These are phyloP conservation scores for Rhabdomys dilectus DNA, from an alignment of 2,113 vertebrate genomes.

Conservation along the genomic window DNA sequence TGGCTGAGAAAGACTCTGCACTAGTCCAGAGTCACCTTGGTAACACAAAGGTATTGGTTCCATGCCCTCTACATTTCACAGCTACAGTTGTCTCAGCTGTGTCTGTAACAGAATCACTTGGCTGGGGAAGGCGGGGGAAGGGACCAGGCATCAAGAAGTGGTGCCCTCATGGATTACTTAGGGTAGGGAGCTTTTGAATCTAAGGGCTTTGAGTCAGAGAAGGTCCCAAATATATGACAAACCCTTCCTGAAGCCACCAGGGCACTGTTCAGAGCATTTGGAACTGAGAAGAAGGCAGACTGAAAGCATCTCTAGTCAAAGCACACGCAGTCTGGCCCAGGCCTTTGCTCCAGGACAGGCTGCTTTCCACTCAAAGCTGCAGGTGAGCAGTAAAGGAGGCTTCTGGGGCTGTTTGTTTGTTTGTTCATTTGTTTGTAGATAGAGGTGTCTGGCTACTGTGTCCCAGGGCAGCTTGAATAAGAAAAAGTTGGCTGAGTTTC, in stretches of 20 bases:
- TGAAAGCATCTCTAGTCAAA: no score
- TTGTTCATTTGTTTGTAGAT: neutral
- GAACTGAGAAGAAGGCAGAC: neutral
- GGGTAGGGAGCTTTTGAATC: neutral
- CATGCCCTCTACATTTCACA: accelerated
- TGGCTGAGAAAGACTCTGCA: neutral
- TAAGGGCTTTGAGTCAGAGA: neutral
- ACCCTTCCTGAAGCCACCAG: neutral
- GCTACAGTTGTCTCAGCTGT: neutral
- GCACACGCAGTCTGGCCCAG: neutral
- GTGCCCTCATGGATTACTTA: neutral
- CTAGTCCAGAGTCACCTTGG: neutral
- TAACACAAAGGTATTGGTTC: neutral
- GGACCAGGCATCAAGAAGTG: neutral
- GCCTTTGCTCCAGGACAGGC: neutral
- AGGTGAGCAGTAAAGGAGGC: neutral
- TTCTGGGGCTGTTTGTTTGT: neutral
- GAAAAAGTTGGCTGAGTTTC: neutral
- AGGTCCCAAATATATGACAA: neutral
- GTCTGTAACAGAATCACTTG: neutral
- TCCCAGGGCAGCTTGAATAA: neutral
- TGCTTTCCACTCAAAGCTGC: neutral
- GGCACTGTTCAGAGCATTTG: neutral
- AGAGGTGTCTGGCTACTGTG: neutral
- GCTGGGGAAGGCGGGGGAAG: neutral